Base-by-base conservation (phyloP, 2,888 invertebrate species). In the Lepidocyrtoides sp. region DNA sequence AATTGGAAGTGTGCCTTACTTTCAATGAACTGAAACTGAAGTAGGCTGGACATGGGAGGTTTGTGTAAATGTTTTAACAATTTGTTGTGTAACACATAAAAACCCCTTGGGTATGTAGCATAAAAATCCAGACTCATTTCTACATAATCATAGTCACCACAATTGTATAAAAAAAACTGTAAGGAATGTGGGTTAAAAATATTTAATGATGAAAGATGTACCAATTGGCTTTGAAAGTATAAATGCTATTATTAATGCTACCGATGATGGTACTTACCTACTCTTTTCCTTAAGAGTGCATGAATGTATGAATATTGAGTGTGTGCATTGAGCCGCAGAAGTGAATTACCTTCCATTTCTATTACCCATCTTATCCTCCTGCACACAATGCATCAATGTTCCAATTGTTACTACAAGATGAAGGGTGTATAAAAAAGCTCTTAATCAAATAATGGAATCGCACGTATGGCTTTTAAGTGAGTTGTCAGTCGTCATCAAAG, bases 401-500 rank as follows among this genome's bases (percentile, higher is more conserved):
- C n/a, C n/a, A 41, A 72, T 36, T 41, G 7, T 10, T 12, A 2
- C 0, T 60, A 23, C 60, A 2, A 20, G 36, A 26, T 5, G 69
- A 32, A 86, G 77, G 86, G 44, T 77, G 77, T 60, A 29, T 48
- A 48, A 63, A 63, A 26, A 36, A 60, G 48, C n/a, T 12, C 63
- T 44, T 86, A 86, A 86, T 86, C 86, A 63, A 63, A 77, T 48
- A 77, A 63, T 77, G 63, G 60, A 77, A 86, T 86, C 86, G 44
- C 72, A 85, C 44, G 44, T 57, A n/a, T 26, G 32, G 41, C 32
- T 60, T 48, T 88, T 88, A 81, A 88, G 88, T 88, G 69, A 88
- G 88, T 81, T 88, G 88, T 88, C 88, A 81, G 88, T 44, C 81
- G 88, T 44, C 81, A 51, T 79, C 51, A 69, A 36, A 81, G 81